Evolutionary conservation across 2,888 invertebrate species (phyloP).

Genomic region (Corbicula japonica): DNA sequence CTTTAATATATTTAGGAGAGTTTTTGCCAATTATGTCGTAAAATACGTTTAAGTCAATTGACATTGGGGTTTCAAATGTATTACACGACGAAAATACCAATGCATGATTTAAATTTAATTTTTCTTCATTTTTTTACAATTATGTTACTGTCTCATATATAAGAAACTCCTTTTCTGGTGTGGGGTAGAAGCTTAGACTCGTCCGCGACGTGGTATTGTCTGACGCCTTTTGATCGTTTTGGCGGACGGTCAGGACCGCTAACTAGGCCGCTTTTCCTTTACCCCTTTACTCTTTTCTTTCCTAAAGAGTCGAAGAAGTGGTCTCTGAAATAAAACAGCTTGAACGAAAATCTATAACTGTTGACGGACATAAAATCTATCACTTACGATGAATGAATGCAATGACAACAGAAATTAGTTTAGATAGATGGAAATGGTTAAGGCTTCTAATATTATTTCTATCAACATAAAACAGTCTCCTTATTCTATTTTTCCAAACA

Average conservation of each 20-base stretch:
- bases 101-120: too few species aligned
- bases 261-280: not conserved
- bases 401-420: not conserved
- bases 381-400: not conserved
- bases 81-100: too few species aligned
- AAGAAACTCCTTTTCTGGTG: not conserved
- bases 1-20: too few species aligned
- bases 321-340: not conserved
- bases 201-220: constrained; percentile 13
- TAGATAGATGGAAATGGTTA: not conserved
- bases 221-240: not conserved
- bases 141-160: not conserved
- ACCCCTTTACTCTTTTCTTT: not conserved
- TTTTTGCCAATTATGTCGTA: too few species aligned
- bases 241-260: not conserved
- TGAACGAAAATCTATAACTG: not conserved
- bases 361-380: not conserved
- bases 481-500: not conserved
- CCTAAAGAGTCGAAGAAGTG: not conserved
- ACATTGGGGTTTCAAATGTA: too few species aligned
- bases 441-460: not conserved
- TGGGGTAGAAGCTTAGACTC: constrained; percentile 2
- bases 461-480: not conserved
- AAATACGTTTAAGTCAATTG: too few species aligned
- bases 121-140: too few species aligned